A percentile compares a stretch with the other conserved stretches of the same genome.
phyloP scores from a whole-genome alignment of 2,797 vertebrate genomes.

The Masticophis lateralis region DNA sequence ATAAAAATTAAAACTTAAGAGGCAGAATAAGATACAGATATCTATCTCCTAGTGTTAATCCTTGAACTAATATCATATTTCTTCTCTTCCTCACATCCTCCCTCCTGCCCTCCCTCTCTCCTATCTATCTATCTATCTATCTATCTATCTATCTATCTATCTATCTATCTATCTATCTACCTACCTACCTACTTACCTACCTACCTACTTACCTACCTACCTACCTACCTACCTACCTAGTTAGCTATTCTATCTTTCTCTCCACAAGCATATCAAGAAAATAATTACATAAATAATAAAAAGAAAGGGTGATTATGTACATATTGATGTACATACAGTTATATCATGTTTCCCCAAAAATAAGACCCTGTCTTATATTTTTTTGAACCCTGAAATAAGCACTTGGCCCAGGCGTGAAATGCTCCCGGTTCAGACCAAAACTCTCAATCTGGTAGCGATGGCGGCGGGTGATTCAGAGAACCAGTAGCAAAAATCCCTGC shows the following conservation, averaged over 20 bases:
- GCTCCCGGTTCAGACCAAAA: too few relatives aligned
- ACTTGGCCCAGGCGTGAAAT: too few relatives aligned
- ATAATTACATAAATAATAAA: neutral
- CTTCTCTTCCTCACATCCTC: neutral
- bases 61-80: neutral
- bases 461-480: too few relatives aligned
- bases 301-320: neutral
- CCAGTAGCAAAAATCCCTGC: too few relatives aligned
- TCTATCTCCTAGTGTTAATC: neutral
- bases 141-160: neutral
- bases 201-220: neutral
- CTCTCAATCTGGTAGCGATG: too few relatives aligned
- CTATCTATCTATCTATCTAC: neutral
- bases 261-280: neutral
- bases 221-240: neutral
- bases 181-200: neutral
- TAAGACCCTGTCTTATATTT: too few relatives aligned
- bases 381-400: too few relatives aligned
- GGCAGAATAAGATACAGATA: neutral
- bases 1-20: neutral
- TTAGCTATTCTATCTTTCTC: neutral
- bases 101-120: neutral
- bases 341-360: too few relatives aligned
- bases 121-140: neutral
- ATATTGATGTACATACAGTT: neutral